Evolutionary conservation across 2,797 vertebrate species (phyloP).

Genomic region (Galago senegalensis): DNA sequence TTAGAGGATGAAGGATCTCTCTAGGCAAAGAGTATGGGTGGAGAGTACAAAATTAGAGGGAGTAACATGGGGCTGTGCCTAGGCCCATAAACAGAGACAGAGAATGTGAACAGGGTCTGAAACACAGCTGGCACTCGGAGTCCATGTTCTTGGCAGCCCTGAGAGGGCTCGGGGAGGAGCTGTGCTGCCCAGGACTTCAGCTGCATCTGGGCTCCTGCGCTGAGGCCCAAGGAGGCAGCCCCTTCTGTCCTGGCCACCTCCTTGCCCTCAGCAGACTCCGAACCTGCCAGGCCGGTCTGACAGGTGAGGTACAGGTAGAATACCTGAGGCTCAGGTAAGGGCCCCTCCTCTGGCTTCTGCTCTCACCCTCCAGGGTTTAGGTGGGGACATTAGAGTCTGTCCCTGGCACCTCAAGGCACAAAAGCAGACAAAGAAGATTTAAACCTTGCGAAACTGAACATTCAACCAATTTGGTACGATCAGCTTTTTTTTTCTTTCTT

Average conservation of each 20-base stretch:
- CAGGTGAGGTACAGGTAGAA: background rate
- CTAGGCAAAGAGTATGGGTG: background rate
- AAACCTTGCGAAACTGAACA: background rate
- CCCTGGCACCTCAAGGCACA: background rate
- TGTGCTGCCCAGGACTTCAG: background rate
- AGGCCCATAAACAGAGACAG: background rate
- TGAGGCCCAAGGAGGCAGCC: background rate
- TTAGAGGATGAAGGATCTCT: background rate
- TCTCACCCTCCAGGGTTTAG: background rate
- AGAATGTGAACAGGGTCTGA: background rate
- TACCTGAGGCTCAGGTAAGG: background rate
- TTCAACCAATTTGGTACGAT: background rate
- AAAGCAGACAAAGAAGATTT: background rate
- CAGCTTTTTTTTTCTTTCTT: background rate
- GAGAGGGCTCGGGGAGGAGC: background rate
- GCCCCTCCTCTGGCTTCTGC: background rate
- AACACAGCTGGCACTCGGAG: background rate
- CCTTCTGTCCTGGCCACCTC: background rate
- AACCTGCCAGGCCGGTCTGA: conserved; percentile 16
- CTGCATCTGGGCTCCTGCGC: background rate
- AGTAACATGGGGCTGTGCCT: background rate
- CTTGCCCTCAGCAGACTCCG: background rate
- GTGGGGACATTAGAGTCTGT: background rate
- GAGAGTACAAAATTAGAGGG: background rate
- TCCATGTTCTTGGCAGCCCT: rapidly evolving